phyloP scores from a whole-genome alignment of 53 echinoderm and acorn worm species.

The Mesocentrotus franciscanus region DNA sequence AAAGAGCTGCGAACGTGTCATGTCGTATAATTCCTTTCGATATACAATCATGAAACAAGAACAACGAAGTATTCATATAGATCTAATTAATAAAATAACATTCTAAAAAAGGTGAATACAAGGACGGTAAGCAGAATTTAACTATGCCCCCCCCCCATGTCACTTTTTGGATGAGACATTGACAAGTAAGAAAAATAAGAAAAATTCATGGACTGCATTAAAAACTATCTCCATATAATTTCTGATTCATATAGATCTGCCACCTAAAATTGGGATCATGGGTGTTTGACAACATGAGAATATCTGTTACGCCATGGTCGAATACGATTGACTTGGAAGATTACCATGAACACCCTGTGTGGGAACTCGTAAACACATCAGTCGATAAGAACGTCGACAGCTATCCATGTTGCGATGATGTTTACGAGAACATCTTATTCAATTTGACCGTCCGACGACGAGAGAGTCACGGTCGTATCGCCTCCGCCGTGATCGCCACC shows the following conservation, averaged over 20 bases:
- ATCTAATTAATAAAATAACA: too few species aligned
- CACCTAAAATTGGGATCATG: constrained; percentile 5
- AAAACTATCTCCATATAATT: too few species aligned
- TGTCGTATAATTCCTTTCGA: too few species aligned
- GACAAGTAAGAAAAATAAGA: too few species aligned
- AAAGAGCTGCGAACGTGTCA: too few species aligned
- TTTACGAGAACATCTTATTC: neutral
- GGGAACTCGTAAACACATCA: neutral
- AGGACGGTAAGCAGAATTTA: too few species aligned
- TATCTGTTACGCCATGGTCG: neutral
- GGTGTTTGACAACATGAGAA: neutral
- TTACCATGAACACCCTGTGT: neutral
- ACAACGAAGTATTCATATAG: too few species aligned
- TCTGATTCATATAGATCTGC: neutral
- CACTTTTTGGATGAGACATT: too few species aligned
- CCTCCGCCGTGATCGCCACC: constrained; percentile 25
- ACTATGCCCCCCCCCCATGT: too few species aligned
- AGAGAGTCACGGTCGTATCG: neutral
- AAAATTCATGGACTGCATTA: neutral
- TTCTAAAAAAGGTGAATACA: too few species aligned
- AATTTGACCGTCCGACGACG: neutral
- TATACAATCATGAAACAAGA: too few species aligned
- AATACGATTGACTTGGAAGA: neutral
- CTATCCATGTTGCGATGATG: neutral
- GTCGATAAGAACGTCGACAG: neutral